Evolutionary conservation across 2,797 vertebrate genomes (phyloP), one percentile per base, ranked within the genome.

Genomic region (Helarctos malayanus): DNA sequence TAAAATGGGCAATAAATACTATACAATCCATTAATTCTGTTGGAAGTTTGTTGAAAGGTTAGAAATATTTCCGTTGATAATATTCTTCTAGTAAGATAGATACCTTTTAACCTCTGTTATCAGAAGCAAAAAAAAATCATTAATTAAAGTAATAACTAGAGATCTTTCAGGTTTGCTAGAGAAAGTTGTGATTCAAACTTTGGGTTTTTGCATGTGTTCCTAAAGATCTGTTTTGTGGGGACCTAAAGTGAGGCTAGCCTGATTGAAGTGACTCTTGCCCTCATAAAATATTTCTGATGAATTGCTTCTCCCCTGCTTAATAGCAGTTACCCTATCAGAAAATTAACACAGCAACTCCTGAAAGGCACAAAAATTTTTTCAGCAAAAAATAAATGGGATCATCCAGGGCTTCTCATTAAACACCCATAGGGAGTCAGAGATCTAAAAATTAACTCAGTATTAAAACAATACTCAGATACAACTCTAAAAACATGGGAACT

Each of bases 401-500:
- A 76, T 94, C 89, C 13, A 49, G 57, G 29, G 12, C 41, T 95
- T 98, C 83, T 94, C 87, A 93, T 75, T 95, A 93, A 96, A 91
- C 25, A 93, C 8, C 41, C 47, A 73, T 35, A 3, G 25, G 47
- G 91, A 80, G 89, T 47, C 57, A 94, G 35, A 52, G 47, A 79
- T 54, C 81, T 80, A 86, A 92, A 96, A 89, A 61, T 96, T 82
- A 85, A n/a, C 78, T 97, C 63, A 27, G 27, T 81, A 80, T 91
- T 87, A 61, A 91, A 81, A 81, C 18, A 87, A 14, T 61, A 41
- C 21, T 91, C 38, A 81, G 84, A 16, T 83, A 32, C n/a, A 88
- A 71, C 41, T 71, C 13, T 92, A 78, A 96, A 91, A 84, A 68
- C 38, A 15, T 21, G 41, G 75, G 29, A 25, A 47, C 69, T 7